Evolutionary conservation across 2,888 invertebrate genomes (phyloP).

Genomic region (Cryptus viduatorius): DNA sequence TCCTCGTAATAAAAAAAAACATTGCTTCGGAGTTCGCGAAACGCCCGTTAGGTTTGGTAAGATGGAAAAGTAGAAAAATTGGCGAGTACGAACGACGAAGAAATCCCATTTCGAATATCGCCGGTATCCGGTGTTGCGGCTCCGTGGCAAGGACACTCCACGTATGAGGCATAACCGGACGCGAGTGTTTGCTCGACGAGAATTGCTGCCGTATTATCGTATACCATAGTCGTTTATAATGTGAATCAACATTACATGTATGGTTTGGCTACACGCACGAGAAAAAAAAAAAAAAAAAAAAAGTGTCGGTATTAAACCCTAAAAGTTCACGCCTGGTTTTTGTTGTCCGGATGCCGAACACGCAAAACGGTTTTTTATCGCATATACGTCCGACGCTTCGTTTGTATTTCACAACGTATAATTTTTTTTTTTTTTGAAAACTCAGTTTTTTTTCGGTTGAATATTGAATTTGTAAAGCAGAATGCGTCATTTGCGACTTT

Average conservation of each 20-base stretch:
- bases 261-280: slow-evolving; percentile 45
- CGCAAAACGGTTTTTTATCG: slow-evolving; percentile 42
- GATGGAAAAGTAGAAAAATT: slow-evolving; percentile 54
- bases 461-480: no score
- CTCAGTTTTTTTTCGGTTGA: not conserved
- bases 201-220: slow-evolving; percentile 59
- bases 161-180: slow-evolving; percentile 69
- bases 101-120: slow-evolving; percentile 68
- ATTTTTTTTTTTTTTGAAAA: no score
- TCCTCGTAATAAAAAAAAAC: slow-evolving; percentile 40
- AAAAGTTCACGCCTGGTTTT: slow-evolving; percentile 35
- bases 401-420: no score
- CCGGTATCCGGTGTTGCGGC: slow-evolving; percentile 60
- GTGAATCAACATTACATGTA: not conserved
- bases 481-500: not conserved
- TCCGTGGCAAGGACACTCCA: slow-evolving; percentile 31
- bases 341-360: slow-evolving; percentile 22
- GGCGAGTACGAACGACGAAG: slow-evolving; percentile 46
- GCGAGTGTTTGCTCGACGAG: slow-evolving; percentile 66
- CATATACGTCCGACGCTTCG: slow-evolving; percentile 20
- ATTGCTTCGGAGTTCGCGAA: slow-evolving; percentile 33
- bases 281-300: slow-evolving; percentile 16
- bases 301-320: not conserved
- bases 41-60: slow-evolving; percentile 29
- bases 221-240: slow-evolving; percentile 36